Percentiles rank a stretch among this genome's conserved stretches.
phyloP scores from a whole-genome alignment of 2,797 vertebrate genomes.

The Hemitrygon akajei region DNA sequence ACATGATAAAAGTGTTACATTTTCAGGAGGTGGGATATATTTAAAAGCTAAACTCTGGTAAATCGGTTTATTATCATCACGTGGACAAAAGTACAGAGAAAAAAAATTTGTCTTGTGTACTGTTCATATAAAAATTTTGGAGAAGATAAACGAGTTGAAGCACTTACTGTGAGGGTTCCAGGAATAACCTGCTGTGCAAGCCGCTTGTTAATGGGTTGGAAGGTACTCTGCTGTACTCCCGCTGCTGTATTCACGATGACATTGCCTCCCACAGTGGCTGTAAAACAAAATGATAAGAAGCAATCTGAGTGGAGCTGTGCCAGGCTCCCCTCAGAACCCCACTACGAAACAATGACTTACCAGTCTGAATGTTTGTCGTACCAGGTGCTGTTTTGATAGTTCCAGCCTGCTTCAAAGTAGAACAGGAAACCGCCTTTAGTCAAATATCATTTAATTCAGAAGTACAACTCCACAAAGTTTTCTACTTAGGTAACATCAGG shows the following conservation, averaged over 20 bases:
- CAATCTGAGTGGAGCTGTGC: no score
- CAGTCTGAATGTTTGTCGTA: conserved; percentile 77
- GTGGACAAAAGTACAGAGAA: no score
- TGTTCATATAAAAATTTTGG: background rate
- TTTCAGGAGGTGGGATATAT: background rate
- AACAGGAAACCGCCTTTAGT: background rate
- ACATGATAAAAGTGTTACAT: no score
- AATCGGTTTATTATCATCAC: no score
- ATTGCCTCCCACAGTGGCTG: conserved; percentile 79
- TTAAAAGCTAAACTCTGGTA: no score
- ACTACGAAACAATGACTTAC: conserved; percentile 50
- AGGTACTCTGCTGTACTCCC: conserved; percentile 73
- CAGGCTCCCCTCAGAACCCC: background rate
- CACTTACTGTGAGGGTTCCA: conserved; percentile 74
- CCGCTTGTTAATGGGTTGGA: conserved; percentile 82
- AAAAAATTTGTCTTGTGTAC: no score
- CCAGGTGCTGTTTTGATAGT: conserved; percentile 76
- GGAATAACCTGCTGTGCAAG: conserved; percentile 75
- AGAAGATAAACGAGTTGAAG: background rate
- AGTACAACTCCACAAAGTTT: background rate
- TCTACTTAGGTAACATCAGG: no score
- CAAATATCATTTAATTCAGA: background rate
- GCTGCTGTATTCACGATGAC: conserved; percentile 81
- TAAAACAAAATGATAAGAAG: conserved; percentile 41
- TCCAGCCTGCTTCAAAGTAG: conserved; percentile 63